phyloP scores from a whole-genome alignment of 2,113 vertebrate genomes.

The Montifringilla adamsi region DNA sequence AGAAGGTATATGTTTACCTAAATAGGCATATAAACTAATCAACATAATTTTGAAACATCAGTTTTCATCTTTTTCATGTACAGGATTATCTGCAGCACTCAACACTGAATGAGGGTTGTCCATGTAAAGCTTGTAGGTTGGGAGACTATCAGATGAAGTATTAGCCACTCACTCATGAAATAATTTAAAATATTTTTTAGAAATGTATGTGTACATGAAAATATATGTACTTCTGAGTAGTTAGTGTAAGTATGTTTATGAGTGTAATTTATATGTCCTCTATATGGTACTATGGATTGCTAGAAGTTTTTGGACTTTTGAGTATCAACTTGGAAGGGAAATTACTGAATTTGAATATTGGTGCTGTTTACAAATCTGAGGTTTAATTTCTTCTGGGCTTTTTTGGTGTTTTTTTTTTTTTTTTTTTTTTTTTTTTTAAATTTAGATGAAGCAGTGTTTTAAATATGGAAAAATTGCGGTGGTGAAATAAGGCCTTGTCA shows the following conservation, averaged over 20 bases:
- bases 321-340: background rate
- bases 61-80: background rate
- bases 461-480: background rate
- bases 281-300: background rate
- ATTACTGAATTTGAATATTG: background rate
- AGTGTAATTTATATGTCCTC: background rate
- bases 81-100: background rate
- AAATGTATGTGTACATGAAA: background rate
- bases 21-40: background rate
- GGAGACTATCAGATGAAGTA: background rate
- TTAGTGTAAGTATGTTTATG: background rate
- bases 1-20: background rate
- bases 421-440: background rate
- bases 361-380: background rate
- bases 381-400: background rate
- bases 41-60: background rate
- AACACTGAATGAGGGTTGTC: background rate
- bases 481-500: background rate
- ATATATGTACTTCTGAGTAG: background rate
- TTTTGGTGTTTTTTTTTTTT: background rate
- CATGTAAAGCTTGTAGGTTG: background rate
- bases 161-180: background rate
- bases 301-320: background rate
- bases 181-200: background rate
- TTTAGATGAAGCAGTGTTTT: background rate